These are phyloP conservation scores for Petrosia ficiformis DNA, from an alignment of 37 sponge, comb jelly and placozoan genomes.

Conservation along the genomic window DNA sequence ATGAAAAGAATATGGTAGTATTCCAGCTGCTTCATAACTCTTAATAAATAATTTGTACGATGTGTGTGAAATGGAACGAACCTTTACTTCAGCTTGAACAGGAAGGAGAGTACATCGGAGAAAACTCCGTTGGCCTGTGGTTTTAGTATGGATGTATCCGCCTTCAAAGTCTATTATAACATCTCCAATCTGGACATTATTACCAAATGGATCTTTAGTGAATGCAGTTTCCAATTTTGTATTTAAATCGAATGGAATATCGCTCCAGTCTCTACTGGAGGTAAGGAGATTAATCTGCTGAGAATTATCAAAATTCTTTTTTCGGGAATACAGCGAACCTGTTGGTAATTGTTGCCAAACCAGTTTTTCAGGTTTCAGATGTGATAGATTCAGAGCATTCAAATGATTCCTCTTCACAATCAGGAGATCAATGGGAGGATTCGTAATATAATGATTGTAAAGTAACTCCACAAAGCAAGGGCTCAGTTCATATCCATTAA, in stretches of 20 bases:
- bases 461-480: constrained; percentile 65
- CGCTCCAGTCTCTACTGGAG: neutral
- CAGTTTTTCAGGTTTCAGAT: neutral
- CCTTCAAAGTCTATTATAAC: constrained; percentile 26
- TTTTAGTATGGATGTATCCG: constrained; percentile 18
- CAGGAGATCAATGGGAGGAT: neutral
- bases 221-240: constrained; percentile 33
- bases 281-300: neutral
- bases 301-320: neutral
- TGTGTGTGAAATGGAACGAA: neutral
- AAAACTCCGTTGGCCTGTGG: neutral
- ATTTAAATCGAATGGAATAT: neutral
- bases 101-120: neutral
- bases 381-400: constrained; percentile 9
- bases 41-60: neutral
- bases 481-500: constrained; percentile 33
- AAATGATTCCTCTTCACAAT: constrained; percentile 39
- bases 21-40: constrained; percentile 46
- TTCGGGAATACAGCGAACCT: neutral
- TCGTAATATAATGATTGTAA: constrained; percentile 17
- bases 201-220: constrained; percentile 16
- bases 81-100: neutral
- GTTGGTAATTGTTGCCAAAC: neutral
- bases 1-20: constrained; percentile 53
- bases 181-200: constrained; percentile 3